These are phyloP conservation scores for Zaprionus obscuricornis DNA, from an alignment of 2,888 invertebrate species.

Conservation along the genomic window DNA sequence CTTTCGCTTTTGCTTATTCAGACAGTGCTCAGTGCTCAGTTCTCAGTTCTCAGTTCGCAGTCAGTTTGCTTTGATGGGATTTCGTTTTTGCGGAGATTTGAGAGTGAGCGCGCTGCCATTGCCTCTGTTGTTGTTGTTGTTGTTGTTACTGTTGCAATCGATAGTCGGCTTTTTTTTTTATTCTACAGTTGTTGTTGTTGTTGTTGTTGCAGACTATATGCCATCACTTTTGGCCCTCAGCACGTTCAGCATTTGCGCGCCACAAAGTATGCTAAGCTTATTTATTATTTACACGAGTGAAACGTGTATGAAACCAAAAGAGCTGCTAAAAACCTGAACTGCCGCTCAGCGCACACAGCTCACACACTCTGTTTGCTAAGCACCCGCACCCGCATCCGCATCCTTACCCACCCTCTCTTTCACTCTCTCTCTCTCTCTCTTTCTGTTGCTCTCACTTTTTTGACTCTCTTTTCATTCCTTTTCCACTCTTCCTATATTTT, in stretches of 20 bases:
- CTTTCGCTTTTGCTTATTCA: conserved; percentile 51
- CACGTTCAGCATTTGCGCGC: conserved; percentile 57
- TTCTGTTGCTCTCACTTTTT: too few species aligned
- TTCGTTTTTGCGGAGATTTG: conserved; percentile 49
- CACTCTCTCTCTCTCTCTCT: too few species aligned
- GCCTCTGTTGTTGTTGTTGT: background rate
- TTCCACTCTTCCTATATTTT: too few species aligned
- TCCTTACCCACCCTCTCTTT: background rate
- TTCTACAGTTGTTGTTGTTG: conserved; percentile 4
- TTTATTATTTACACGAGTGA: conserved; percentile 79
- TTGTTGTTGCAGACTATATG: conserved; percentile 65
- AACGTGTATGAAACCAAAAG: conserved; percentile 69
- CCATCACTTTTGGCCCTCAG: conserved; percentile 51
- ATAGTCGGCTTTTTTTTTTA: conserved; percentile 59
- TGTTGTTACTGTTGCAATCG: conserved; percentile 59
- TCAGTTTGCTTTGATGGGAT: conserved; percentile 46
- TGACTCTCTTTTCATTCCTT: too few species aligned
- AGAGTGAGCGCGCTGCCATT: conserved; percentile 9
- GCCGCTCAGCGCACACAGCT: conserved; percentile 13
- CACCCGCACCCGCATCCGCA: background rate
- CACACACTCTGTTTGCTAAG: conserved; percentile 10
- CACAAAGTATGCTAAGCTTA: conserved; percentile 75
- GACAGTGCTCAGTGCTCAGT: too few species aligned
- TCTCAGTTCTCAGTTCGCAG: too few species aligned
- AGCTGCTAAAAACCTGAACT: conserved; percentile 57